These are phyloP conservation scores for Erebia aethiops DNA, from an alignment of 2,888 invertebrate species.

Conservation along the genomic window DNA sequence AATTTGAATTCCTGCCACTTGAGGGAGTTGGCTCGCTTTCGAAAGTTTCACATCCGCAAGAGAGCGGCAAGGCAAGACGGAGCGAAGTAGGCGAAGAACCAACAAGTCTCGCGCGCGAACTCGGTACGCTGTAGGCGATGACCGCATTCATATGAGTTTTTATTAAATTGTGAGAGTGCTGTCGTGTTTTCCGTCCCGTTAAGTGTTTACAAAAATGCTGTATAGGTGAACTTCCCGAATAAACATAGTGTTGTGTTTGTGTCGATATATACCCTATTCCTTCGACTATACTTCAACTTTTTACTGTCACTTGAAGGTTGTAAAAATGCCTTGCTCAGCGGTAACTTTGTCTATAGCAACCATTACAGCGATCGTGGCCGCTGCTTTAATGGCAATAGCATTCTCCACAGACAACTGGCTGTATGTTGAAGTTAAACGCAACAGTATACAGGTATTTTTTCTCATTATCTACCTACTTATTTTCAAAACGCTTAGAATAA, in stretches of 20 bases:
- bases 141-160: constrained; percentile 81
- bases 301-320: constrained; percentile 66
- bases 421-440: constrained; percentile 95
- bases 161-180: constrained; percentile 77
- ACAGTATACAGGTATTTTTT: constrained; percentile 90
- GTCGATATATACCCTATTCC: constrained; percentile 59
- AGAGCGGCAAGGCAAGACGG: constrained; percentile 74
- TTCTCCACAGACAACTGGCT: constrained; percentile 99
- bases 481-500: constrained; percentile 17
- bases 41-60: constrained; percentile 83
- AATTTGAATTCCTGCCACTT: constrained; percentile 80
- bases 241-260: constrained; percentile 76
- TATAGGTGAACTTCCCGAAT: constrained; percentile 73
- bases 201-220: constrained; percentile 80
- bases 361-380: constrained; percentile 96
- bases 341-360: constrained; percentile 97
- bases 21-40: constrained; percentile 77
- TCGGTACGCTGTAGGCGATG: constrained; percentile 81
- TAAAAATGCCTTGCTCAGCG: constrained; percentile 95
- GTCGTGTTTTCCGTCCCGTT: constrained; percentile 75
- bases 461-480: constrained; percentile 15
- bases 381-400: constrained; percentile 95
- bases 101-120: constrained; percentile 79
- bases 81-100: constrained; percentile 67
- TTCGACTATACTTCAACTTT: constrained; percentile 61